Evolutionary conservation across 1,140 invertebrate genomes (phyloP).

Genomic region (Tribolium castaneum): DNA sequence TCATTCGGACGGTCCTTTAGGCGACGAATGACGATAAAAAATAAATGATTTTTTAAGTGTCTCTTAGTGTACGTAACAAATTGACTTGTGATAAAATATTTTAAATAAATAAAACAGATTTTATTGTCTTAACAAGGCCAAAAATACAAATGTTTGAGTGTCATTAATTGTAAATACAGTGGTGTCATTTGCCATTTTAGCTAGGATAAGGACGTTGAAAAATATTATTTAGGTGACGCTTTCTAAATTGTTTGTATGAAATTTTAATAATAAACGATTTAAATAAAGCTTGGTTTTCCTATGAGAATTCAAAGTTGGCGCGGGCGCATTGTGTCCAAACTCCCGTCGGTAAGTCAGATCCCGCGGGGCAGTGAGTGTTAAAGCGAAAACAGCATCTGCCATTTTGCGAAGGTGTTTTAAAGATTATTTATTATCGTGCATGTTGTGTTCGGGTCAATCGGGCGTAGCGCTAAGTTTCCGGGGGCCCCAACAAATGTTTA

Average conservation of each 20-base stretch:
- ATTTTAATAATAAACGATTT: conserved; percentile 20
- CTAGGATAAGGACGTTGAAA: conserved; percentile 1
- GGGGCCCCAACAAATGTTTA: conserved; percentile 76
- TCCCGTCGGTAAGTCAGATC: conserved; percentile 43
- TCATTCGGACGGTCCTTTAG: conserved; percentile 84
- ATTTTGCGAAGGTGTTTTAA: conserved; percentile 60
- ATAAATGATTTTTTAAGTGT: conserved; percentile 55
- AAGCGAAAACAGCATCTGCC: conserved; percentile 59
- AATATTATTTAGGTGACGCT: conserved; percentile 1
- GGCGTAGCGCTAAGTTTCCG: conserved; percentile 51
- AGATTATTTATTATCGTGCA: conserved; percentile 46
- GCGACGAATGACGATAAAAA: conserved; percentile 64
- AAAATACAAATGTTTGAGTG: conserved; percentile 19
- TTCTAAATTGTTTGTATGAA: conserved; percentile 29
- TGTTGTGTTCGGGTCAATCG: conserved; percentile 46
- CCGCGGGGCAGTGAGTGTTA: conserved; percentile 44
- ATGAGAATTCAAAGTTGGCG: conserved; percentile 39
- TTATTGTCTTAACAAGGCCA: conserved; percentile 12
- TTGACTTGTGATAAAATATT: conserved; percentile 37
- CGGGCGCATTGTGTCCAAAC: neutral
- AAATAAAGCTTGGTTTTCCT: neutral
- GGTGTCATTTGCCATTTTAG: conserved; percentile 28
- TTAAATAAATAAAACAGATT: neutral
- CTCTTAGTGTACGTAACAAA: conserved; percentile 20
- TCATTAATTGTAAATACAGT: conserved; percentile 11